Evolutionary conservation across 2,113 vertebrate species (phyloP).

Genomic region (Mus musculus): DNA sequence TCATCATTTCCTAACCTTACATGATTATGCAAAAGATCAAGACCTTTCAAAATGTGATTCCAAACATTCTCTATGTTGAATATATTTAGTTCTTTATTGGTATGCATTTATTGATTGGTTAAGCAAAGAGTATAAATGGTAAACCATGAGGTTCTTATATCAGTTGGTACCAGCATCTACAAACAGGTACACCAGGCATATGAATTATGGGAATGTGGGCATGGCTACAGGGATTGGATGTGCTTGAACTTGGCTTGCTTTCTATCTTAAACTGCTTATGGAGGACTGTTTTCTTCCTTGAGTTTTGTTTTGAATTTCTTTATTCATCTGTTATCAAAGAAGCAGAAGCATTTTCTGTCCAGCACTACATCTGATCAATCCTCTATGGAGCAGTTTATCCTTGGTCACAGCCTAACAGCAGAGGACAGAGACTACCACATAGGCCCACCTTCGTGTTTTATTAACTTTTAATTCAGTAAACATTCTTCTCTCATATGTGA

Average conservation of each 20-base stretch:
- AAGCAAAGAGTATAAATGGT: background rate
- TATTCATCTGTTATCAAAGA: slow-evolving; percentile 26
- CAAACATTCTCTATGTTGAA: background rate
- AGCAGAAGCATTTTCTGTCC: background rate
- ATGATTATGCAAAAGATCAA: slow-evolving; percentile 32
- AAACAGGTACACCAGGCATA: background rate
- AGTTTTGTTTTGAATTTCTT: background rate
- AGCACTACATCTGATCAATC: background rate
- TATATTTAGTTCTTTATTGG: background rate
- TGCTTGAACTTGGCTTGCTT: background rate
- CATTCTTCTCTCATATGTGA: background rate
- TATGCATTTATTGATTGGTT: background rate
- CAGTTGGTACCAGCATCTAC: background rate
- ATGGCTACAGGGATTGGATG: accelerated
- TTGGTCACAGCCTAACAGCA: background rate
- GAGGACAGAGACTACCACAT: background rate
- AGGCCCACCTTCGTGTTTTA: background rate
- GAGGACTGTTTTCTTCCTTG: background rate
- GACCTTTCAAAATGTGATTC: background rate
- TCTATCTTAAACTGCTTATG: background rate
- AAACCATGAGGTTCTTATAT: background rate
- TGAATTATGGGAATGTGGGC: background rate
- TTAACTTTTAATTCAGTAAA: background rate
- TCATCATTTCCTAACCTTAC: background rate
- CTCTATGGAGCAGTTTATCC: background rate